Percentiles rank a stretch among this genome's conserved stretches.
Conservation (phyloP, 1,140 invertebrate genomes). For the Saccostrea echinata region DNA sequence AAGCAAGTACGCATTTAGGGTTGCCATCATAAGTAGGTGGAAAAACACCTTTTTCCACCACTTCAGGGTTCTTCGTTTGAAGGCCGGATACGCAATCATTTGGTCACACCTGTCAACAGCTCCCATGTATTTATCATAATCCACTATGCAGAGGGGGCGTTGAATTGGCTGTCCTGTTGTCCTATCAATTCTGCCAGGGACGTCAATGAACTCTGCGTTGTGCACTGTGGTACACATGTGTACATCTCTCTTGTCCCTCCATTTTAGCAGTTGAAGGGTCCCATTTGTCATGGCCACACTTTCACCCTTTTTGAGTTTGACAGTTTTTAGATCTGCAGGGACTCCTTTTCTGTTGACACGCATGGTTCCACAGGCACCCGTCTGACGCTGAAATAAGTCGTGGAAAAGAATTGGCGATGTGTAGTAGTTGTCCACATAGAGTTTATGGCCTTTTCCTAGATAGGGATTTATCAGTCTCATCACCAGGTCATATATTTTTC, state of each 20-base stretch:
- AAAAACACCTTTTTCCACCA: slow-evolving; percentile 57
- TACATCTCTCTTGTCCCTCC: slow-evolving; percentile 18
- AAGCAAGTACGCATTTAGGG: slow-evolving; percentile 46
- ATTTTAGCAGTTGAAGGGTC: slow-evolving; percentile 24
- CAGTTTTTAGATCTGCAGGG: slow-evolving; percentile 37
- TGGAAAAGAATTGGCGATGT: slow-evolving; percentile 13
- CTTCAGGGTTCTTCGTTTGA: slow-evolving; percentile 38
- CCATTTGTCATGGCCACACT: slow-evolving; percentile 42
- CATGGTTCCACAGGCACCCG: slow-evolving; percentile 30
- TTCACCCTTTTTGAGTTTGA: slow-evolving; percentile 33
- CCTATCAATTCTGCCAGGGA: not conserved
- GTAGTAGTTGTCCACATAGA: slow-evolving; percentile 40
- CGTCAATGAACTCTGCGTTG: not conserved
- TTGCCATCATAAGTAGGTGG: slow-evolving; percentile 38
- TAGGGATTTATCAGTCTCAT: slow-evolving; percentile 30
- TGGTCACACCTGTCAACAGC: slow-evolving; percentile 41
- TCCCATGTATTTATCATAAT: not conserved
- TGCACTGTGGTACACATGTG: slow-evolving; percentile 22
- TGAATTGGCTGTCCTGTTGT: not conserved
- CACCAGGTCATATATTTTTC: slow-evolving; percentile 18
- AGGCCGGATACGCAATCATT: slow-evolving; percentile 43
- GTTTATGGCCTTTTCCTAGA: slow-evolving; percentile 9
- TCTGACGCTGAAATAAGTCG: not conserved
- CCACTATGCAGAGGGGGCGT: not conserved
- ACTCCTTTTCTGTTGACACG: slow-evolving; percentile 44